A percentile compares a stretch with the other conserved stretches of the same genome.
Conservation (phyloP, 2,888 invertebrate species). For the Euplexia lucipara region DNA sequence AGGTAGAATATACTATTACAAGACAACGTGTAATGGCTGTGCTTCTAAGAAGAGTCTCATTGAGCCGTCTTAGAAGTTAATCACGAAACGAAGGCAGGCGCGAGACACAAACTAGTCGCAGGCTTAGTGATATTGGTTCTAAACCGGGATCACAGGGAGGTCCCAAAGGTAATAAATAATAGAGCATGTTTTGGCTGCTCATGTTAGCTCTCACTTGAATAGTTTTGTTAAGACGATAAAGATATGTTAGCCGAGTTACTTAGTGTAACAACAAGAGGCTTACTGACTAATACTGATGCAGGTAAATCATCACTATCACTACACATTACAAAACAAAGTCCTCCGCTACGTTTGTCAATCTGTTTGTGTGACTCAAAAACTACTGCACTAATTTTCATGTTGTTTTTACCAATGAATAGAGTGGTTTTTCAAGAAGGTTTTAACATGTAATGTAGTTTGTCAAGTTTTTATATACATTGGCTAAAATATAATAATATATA, state of each 20-base stretch:
- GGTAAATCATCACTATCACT: neutral
- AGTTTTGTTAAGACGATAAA: slow-evolving; percentile 5
- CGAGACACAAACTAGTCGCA: neutral
- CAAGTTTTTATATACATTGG: no score
- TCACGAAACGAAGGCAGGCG: neutral
- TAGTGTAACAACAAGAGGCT: neutral
- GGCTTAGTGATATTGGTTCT: slow-evolving; percentile 10
- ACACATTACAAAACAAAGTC: no score
- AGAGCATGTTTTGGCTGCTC: slow-evolving; percentile 12
- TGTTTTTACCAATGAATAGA: no score
- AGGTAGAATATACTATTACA: neutral
- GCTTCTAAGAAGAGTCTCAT: neutral
- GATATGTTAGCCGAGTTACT: no score
- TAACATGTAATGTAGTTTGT: no score
- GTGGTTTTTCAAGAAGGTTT: no score
- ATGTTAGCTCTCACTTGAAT: slow-evolving; percentile 11
- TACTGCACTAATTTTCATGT: no score
- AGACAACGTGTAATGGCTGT: neutral
- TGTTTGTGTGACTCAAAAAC: no score
- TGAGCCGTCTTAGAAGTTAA: slow-evolving; percentile 16
- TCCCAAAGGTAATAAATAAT: slow-evolving; percentile 13
- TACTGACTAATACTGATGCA: neutral
- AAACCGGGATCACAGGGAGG: neutral
- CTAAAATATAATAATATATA: no score
- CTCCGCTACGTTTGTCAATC: no score